phyloP scores from a whole-genome alignment of 2,888 invertebrate species.

The Baronia brevicornis region DNA sequence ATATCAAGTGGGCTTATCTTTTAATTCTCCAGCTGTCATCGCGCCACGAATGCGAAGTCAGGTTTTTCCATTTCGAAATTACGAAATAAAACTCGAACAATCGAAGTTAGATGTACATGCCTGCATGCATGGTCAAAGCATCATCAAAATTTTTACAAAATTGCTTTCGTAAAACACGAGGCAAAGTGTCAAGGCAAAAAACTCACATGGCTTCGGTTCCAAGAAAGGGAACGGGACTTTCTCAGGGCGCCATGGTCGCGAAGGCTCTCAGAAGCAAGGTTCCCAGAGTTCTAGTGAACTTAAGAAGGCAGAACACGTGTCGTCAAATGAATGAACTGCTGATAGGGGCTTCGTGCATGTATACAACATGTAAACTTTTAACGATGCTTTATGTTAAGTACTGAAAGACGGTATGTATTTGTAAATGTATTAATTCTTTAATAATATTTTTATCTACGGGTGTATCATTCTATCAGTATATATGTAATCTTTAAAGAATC shows the following conservation, averaged over 20 bases:
- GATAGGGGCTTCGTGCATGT: conserved; percentile 8
- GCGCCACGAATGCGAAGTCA: conserved; percentile 27
- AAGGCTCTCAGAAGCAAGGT: conserved; percentile 9
- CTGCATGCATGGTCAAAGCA: no score
- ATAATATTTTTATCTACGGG: no score
- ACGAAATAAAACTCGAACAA: no score
- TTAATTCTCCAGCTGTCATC: conserved; percentile 71
- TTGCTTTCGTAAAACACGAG: no score
- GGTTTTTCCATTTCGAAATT: conserved; percentile 49
- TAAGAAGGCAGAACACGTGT: conserved; percentile 12
- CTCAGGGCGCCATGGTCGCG: conserved; percentile 10
- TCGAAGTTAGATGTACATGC: no score
- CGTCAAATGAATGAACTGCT: conserved; percentile 10
- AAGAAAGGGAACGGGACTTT: conserved; percentile 10
- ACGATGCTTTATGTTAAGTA: no score
- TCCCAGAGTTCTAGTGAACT: conserved; percentile 10
- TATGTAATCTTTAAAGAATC: no score
- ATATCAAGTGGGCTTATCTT: conserved; percentile 65
- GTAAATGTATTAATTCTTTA: no score
- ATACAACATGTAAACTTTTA: conserved; percentile 4
- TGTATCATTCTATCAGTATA: no score
- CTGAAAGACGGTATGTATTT: no score
- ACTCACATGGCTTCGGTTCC: conserved; percentile 5
- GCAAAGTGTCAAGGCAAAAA: conserved; percentile 9
- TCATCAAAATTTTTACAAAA: no score